phyloP scores from a whole-genome alignment of 2,888 invertebrate genomes.

The Ochropleura leucogaster region DNA sequence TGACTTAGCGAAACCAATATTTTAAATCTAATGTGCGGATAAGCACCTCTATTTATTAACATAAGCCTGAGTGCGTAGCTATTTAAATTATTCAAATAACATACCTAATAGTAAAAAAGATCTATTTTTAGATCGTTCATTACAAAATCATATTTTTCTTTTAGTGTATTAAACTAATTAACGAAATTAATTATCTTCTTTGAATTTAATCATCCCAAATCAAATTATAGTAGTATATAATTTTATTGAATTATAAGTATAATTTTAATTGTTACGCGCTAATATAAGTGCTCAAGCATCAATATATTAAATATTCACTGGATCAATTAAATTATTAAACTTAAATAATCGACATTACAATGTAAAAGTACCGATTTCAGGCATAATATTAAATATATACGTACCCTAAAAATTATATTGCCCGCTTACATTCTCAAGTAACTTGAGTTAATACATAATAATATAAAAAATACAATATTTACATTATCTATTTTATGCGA shows the following conservation, averaged over 20 bases:
- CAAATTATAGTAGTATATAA: slow-evolving; percentile 12
- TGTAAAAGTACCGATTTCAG: slow-evolving; percentile 76
- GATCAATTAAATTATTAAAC: slow-evolving; percentile 71
- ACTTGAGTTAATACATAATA: slow-evolving; percentile 76
- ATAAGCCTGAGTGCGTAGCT: slow-evolving; percentile 36
- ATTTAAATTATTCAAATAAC: slow-evolving; percentile 39
- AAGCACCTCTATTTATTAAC: slow-evolving; percentile 74
- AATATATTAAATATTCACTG: slow-evolving; percentile 82
- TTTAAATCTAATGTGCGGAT: slow-evolving; percentile 68
- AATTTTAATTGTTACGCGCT: slow-evolving; percentile 55
- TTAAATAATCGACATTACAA: slow-evolving; percentile 60
- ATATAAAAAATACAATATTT: slow-evolving; percentile 82
- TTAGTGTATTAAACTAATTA: background rate
- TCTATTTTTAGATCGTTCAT: slow-evolving; percentile 8
- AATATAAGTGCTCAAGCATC: slow-evolving; percentile 68
- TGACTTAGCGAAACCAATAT: slow-evolving; percentile 69
- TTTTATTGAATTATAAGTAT: slow-evolving; percentile 33
- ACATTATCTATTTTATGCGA: slow-evolving; percentile 72
- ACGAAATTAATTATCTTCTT: background rate
- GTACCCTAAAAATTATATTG: slow-evolving; percentile 69
- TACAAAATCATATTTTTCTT: slow-evolving; percentile 21
- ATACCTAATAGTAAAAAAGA: slow-evolving; percentile 23
- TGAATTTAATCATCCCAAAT: slow-evolving; percentile 1
- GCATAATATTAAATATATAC: slow-evolving; percentile 67
- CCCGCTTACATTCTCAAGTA: slow-evolving; percentile 76